Base-by-base conservation (phyloP, 2,888 invertebrate species). In the Piscicola geometra region DNA sequence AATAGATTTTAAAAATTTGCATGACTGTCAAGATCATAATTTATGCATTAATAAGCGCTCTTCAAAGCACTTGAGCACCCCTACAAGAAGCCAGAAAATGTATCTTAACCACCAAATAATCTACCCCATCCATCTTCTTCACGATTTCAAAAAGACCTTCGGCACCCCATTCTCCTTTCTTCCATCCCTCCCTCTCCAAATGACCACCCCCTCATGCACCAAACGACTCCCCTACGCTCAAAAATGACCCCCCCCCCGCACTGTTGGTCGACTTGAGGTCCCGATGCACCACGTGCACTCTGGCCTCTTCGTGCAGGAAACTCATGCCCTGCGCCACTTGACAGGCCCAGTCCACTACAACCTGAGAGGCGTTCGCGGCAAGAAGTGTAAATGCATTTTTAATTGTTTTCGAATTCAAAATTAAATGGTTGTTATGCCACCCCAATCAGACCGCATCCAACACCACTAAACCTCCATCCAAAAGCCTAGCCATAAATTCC, bases 251-350 rank as follows among this genome's bases (percentile, higher is more conserved):
- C 90, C 87, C 95, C 95, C n/a, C n/a, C n/a, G n/a, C n/a, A n/a
- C n/a, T 94, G 88, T 98, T 98, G 79, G 95, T 97, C 84, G 97
- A 97, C 87, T 98, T 98, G 84, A 98, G 90, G 89, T 98, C 98
- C 82, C 98, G 89, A 87, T 98, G 98, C 84, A 98, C 94, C 78
- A 98, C 90, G 77, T 94, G 92, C 85, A 95, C 92, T 36, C 94
- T 94, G 56, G 95, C 96, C 82, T 92, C 92, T 82, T 91, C 92
- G 85, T 98, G 98, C 80, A 98, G 89, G 86, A 98, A 98, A 81
- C 93, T 90, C 94, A 98, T 97, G 78, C 97, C 98, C 71, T 91
- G 89, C 1, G 96, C 96, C 81, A 98, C 96, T 87, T 98, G 97
- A 83, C 94, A 92, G 30, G 98, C 97, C 97, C 97, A 98, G 86